phyloP scores from a whole-genome alignment of 2,888 invertebrate genomes.

The Drosophila merina region DNA sequence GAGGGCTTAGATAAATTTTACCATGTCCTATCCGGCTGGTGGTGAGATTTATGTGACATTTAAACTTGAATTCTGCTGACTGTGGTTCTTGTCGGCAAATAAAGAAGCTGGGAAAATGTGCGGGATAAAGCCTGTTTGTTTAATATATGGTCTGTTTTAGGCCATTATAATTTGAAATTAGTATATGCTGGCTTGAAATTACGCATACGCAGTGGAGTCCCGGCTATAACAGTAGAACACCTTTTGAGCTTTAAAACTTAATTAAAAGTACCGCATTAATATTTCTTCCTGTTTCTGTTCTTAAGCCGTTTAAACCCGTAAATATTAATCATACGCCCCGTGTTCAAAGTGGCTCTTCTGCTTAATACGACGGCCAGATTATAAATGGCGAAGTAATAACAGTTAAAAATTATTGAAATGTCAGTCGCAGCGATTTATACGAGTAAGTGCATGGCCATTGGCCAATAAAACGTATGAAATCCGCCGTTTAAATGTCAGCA shows the following conservation, averaged over 20 bases:
- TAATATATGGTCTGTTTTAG: not conserved
- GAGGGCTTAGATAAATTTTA: conserved; percentile 60
- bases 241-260: too few species aligned
- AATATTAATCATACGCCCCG: conserved; percentile 19
- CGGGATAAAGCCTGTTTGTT: conserved; percentile 1
- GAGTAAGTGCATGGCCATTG: conserved; percentile 59
- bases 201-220: too few species aligned
- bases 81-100: conserved; percentile 49
- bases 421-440: conserved; percentile 52
- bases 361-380: conserved; percentile 43
- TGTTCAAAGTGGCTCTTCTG: not conserved
- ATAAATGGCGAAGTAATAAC: conserved; percentile 53
- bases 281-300: not conserved
- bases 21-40: conserved; percentile 32
- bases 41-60: conserved; percentile 66
- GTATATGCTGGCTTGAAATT: not conserved
- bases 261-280: conserved; percentile 3
- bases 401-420: conserved; percentile 67
- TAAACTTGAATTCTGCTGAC: conserved; percentile 56
- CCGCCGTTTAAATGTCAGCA: conserved; percentile 52
- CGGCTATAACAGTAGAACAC: too few species aligned
- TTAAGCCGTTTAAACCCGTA: conserved; percentile 4
- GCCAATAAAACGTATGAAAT: conserved; percentile 60
- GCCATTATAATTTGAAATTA: not conserved
- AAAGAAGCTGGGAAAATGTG: not conserved